Evolutionary conservation across 2,797 vertebrate species (phyloP), one percentile per base, ranked within the genome.

Genomic region (Clarias platycephalus): DNA sequence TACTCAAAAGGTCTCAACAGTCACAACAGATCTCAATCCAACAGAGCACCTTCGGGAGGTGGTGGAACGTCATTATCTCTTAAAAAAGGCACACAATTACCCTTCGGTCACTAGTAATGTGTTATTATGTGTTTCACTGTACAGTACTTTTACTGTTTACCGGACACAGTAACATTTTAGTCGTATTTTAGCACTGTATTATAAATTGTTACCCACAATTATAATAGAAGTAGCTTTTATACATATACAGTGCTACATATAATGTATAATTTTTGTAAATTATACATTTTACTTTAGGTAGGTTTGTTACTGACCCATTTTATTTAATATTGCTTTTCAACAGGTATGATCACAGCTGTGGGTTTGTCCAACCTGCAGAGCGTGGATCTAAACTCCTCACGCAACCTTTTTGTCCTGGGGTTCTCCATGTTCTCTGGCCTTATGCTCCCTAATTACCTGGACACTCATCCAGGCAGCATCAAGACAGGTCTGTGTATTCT

Each of bases 301-400:
- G 3, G 10, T 79, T 79, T 78, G 37, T 79, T 58, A 63, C 58
- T 10, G 12, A 57, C 64, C 28, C 28, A 15, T 81, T 68, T 20
- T 5, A 49, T 70, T 72, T 31, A 16, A 72, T 31, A 63, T 68
- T 66, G 78, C 26, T 53, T 67, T 55, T 72, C 57, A 86, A 55
- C 91, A 99, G 98, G 98, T 77, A 98, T 98, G 97, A 99, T 99
- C 90, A 99, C 98, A 1, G 98, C 98, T 0, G 96, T 99, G 13
- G 98, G 98, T 2, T 93, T 99, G 83, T 99, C 98, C 72, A 99
- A 99, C 89, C 95, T 99, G 79, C 98, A 99, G 92, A 94, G 96
- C 3, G 97, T 99, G 1, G 97, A 99, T 91, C 94, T 99, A 93
- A 99, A 99, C 89, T 99, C 98, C 0, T 97, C 97, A 71, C 96